Base-by-base conservation (phyloP, 2,888 invertebrate species). In the Ophioninae sp. region DNA sequence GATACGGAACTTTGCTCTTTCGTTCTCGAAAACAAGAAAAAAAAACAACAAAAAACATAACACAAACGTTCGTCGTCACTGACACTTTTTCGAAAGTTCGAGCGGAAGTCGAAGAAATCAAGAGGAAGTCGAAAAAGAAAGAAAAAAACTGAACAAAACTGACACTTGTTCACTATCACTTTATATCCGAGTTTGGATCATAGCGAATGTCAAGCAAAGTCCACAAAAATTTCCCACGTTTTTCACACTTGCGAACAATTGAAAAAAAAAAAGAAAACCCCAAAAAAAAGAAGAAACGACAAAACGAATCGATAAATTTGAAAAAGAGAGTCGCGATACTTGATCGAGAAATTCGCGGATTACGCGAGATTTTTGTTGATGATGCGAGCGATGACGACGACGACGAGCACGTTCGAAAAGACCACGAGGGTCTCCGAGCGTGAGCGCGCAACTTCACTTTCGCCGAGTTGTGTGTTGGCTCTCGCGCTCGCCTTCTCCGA, bases 361-460 rank as follows among this genome's bases (percentile, higher is more conserved):
- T 10, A 51, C 51, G 51, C 13, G 51, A 51, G 51, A 63, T 58
- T 71, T 61, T 73, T 72, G 65, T 75, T 69, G 69, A 41, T 51
- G 59, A 44, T 79, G 44, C 41, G 72, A 69, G 71, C 68, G 79
- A 79, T 59, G 76, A 80, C 71, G 71, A 76, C 20, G n/a, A 64
- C 68, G 80, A 73, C 65, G 75, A 73, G 59, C 51, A 65, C 82
- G 77, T 76, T 81, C 59, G 65, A 51, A 74, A 78, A 77, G 80
- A 76, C 76, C 83, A 81, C 83, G 83, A 81, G 83, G 78, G 81
- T 67, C 67, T 71, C 77, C 77, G 73, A 78, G 81, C 67, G 78
- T 67, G 81, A 82, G 83, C 83, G 81, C 83, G 81, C 84, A 84
- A 85, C 86, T 85, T 85, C 76, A 86, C 86, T 86, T 86, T 86